phyloP scores from a whole-genome alignment of 2,797 vertebrate genomes.

The Peromyscus nudipes region DNA sequence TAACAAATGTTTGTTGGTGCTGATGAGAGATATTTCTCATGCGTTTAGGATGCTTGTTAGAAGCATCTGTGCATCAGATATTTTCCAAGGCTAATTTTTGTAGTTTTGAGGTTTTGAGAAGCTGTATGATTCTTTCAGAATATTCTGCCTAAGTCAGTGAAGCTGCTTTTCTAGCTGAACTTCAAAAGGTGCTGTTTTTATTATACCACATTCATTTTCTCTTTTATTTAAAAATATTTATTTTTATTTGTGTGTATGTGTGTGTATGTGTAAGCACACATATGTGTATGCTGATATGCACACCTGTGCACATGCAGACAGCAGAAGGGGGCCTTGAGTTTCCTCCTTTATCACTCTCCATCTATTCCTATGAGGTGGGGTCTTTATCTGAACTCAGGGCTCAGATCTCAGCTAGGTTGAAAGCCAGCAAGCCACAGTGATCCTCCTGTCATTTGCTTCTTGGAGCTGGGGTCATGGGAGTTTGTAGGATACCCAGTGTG shows the following conservation, averaged over 20 bases:
- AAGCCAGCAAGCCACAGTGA: neutral
- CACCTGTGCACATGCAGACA: neutral
- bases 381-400: neutral
- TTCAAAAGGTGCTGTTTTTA: constrained; percentile 17
- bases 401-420: neutral
- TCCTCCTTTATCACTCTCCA: neutral
- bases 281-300: neutral
- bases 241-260: neutral
- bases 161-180: constrained; percentile 37
- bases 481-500: neutral
- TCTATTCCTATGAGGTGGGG: neutral
- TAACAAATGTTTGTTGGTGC: constrained; percentile 4
- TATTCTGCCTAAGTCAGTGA: neutral
- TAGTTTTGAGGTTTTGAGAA: constrained; percentile 19
- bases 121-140: neutral
- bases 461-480: neutral
- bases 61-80: constrained; percentile 3
- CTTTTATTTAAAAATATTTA: neutral
- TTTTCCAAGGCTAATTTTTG: constrained; percentile 17
- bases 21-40: constrained; percentile 19
- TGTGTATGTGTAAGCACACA: neutral
- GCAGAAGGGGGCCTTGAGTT: neutral
- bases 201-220: neutral
- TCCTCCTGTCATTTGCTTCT: neutral
- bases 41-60: constrained; percentile 16